Conservation (phyloP, 1,140 invertebrate genomes). For the Cherax quadricarinatus region DNA sequence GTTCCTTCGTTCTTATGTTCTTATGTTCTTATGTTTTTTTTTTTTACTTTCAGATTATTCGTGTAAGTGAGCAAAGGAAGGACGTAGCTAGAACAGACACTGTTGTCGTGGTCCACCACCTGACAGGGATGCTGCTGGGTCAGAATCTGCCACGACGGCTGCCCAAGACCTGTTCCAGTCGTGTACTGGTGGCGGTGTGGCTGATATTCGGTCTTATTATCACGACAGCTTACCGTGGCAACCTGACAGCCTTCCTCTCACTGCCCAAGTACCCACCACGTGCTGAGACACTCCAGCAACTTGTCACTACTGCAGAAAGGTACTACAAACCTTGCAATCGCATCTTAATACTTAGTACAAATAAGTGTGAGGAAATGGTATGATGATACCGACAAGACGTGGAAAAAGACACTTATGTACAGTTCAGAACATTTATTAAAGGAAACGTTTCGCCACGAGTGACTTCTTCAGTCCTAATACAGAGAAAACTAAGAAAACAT, state of each 20-base stretch:
- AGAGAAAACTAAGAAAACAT: no score
- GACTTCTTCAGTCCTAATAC: no score
- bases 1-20: no score
- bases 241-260: slow-evolving; percentile 39
- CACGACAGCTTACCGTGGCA: slow-evolving; percentile 41
- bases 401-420: no score
- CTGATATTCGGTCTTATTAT: slow-evolving; percentile 46
- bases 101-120: background rate
- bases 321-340: no score
- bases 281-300: background rate
- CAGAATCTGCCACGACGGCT: slow-evolving; percentile 40
- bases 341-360: no score
- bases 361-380: no score
- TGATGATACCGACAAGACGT: no score
- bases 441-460: no score
- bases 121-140: slow-evolving; percentile 37
- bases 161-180: background rate
- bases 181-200: slow-evolving; percentile 37
- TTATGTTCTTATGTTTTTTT: no score
- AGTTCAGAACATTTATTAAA: no score
- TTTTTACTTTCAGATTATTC: background rate
- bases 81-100: background rate
- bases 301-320: background rate
- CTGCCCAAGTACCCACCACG: slow-evolving; percentile 47
- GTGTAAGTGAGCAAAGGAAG: background rate